These are phyloP conservation scores for Takifugu flavidus DNA, from an alignment of 2,113 vertebrate species.

Conservation along the genomic window DNA sequence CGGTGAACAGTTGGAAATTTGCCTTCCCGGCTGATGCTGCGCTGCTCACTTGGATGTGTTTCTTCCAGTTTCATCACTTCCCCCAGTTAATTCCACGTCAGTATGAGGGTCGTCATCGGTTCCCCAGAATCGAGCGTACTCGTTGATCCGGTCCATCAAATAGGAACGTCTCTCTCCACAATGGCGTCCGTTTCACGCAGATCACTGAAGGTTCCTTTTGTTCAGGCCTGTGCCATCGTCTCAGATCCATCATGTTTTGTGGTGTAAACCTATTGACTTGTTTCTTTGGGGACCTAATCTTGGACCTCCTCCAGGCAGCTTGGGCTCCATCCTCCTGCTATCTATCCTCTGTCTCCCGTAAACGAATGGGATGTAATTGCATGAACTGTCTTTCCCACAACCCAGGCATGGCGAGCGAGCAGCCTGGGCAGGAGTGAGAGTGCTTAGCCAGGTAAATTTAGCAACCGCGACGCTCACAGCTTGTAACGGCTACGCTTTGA, in stretches of 20 bases:
- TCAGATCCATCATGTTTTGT: conserved; percentile 67
- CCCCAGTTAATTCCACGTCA: conserved; percentile 27
- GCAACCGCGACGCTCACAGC: conserved; percentile 16
- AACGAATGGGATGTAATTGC: conserved; percentile 77
- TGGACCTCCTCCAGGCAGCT: conserved; percentile 70
- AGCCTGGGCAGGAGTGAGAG: conserved; percentile 29
- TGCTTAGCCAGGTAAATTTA: conserved; percentile 48
- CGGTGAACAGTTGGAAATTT: conserved; percentile 19
- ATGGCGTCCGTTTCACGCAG: too few species aligned
- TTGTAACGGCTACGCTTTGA: conserved; percentile 44
- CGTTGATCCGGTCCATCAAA: conserved; percentile 24
- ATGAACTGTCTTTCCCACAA: conserved; percentile 76
- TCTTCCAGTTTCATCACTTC: conserved; percentile 57
- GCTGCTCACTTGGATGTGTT: conserved; percentile 28
- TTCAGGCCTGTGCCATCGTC: conserved; percentile 50
- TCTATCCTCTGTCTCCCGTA: conserved; percentile 65
- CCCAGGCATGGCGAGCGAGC: conserved; percentile 40
- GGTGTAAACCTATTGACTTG: conserved; percentile 74
- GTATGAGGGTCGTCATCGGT: conserved; percentile 32
- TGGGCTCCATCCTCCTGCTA: conserved; percentile 68
- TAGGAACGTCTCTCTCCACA: too few species aligned
- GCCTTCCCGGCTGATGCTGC: conserved; percentile 2
- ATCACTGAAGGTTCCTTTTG: background rate
- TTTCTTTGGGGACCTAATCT: conserved; percentile 66
- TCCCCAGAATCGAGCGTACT: conserved; percentile 35